Base-by-base conservation (phyloP, 1,140 invertebrate species). In the Aricia agestis region DNA sequence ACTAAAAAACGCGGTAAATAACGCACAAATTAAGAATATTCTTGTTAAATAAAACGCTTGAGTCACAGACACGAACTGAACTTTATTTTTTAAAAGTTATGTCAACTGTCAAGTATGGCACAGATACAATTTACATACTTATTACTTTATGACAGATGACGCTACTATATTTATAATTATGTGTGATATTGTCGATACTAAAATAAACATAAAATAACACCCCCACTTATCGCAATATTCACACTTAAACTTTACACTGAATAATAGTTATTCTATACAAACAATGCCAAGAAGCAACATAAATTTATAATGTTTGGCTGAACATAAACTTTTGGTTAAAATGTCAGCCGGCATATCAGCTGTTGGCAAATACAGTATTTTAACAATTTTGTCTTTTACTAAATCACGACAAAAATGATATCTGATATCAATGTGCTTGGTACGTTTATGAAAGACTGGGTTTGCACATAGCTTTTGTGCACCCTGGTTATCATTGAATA, bases 201-300 rank as follows among this genome's bases (percentile, higher is more conserved):
- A 25, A 25, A 25, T 25, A 25, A 3, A 25, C 25, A 25, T 25
- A 70, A 70, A 70, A 70, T 42, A 72, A 59, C 65, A 42, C 66
- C 72, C 72, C 68, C 66, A 70, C 68, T 73, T 73, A 73, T 70
- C 66, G 66, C 68, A 73, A 70, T 73, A 67, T 70, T 42, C 65
- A 73, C 17, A 70, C 67, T 67, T 61, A 61, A 66, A 66, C 61
- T 70, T 66, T 41, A 69, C 15, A 73, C 66, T 25, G 3, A 25
- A 25, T 2, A 2, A 70, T 69, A 71, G 66, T 58, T 71, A 74
- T 69, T 67, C 59, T 69, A 71, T 17, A 74, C 52, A 66, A 69
- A 73, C 68, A 63, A 73, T 63, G 52, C 72, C 72, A 67, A 73
- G 68, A 70, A 67, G 68, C 15, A 13, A 57, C 45, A 68, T 57